Evolutionary conservation across 1,140 invertebrate species (phyloP).

Genomic region (Diabrotica undecimpunctata): DNA sequence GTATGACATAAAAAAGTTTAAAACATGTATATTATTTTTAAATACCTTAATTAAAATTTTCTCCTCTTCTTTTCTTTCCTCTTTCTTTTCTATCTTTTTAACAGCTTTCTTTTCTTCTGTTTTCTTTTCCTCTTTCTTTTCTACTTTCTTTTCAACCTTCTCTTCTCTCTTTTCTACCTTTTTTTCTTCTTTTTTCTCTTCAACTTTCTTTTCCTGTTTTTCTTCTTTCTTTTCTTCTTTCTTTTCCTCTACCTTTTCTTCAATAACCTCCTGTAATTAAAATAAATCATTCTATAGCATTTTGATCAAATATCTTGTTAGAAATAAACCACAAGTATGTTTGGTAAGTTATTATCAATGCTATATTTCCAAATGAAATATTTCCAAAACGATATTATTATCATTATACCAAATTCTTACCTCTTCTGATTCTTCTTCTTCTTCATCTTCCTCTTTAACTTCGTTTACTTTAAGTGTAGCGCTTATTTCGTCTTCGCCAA

Average conservation of each 20-base stretch:
- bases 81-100: constrained; percentile 45
- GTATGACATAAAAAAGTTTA: no score
- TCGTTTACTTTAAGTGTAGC: constrained; percentile 70
- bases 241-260: constrained; percentile 49
- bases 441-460: constrained; percentile 43
- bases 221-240: constrained; percentile 49
- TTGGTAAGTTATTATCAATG: no score
- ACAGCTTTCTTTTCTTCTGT: no score
- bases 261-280: constrained; percentile 30
- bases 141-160: constrained; percentile 33
- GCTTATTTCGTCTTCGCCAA: constrained; percentile 75
- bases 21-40: background rate
- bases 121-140: constrained; percentile 22
- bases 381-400: no score
- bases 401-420: background rate
- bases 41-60: constrained; percentile 44
- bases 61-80: constrained; percentile 51
- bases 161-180: constrained; percentile 47
- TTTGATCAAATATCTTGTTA: no score
- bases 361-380: no score
- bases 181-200: constrained; percentile 52
- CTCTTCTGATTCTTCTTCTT: constrained; percentile 25
- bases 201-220: constrained; percentile 44
- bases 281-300: no score
- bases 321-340: no score